phyloP scores from a whole-genome alignment of 2,888 invertebrate species.

The Metellina segmentata region DNA sequence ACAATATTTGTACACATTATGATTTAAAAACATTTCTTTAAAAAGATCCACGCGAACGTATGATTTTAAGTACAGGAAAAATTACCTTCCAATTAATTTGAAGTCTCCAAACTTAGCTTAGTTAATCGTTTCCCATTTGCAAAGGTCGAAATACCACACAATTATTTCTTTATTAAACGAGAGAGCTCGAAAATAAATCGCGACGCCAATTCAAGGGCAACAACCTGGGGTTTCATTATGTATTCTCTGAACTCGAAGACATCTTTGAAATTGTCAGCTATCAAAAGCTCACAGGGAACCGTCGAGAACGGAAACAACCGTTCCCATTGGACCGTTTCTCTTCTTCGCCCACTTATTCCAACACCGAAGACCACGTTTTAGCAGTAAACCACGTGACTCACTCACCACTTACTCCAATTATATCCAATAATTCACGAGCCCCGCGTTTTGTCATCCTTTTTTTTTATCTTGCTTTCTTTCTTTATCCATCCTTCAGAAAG shows the following conservation, averaged over 20 bases:
- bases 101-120: too few relatives aligned
- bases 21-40: too few relatives aligned
- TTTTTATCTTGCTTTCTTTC: neutral
- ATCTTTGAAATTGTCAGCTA: neutral
- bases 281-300: conserved; percentile 24
- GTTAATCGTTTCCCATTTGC: too few relatives aligned
- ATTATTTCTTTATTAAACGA: neutral
- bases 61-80: too few relatives aligned
- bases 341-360: conserved; percentile 56
- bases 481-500: neutral
- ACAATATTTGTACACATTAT: too few relatives aligned
- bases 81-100: too few relatives aligned
- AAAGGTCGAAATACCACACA: neutral
- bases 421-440: conserved; percentile 66
- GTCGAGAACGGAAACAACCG: conserved; percentile 17
- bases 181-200: neutral
- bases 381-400: conserved; percentile 70
- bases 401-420: conserved; percentile 70
- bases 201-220: neutral
- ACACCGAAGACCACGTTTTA: conserved; percentile 50
- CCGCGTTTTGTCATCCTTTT: conserved; percentile 19
- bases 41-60: too few relatives aligned
- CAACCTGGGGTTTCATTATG: neutral
- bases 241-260: neutral
- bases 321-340: conserved; percentile 35